Percentiles rank a stretch among this genome's conserved stretches.
phyloP scores from a whole-genome alignment of 2,113 vertebrate species.

The Gallinago media region DNA sequence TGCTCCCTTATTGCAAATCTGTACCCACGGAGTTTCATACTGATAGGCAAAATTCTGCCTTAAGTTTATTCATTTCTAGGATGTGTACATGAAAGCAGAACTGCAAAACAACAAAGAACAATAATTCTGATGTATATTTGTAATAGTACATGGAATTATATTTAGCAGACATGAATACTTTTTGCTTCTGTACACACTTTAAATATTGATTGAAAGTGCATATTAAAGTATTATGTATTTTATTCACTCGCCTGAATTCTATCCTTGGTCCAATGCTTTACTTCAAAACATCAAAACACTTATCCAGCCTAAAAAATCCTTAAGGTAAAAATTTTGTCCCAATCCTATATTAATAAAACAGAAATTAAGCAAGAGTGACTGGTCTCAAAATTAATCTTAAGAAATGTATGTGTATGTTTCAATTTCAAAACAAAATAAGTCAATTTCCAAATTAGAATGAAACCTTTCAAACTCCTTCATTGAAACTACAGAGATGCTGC shows the following conservation, averaged over 20 bases:
- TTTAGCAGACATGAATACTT: background rate
- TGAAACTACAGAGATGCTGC: background rate
- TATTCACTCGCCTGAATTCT: background rate
- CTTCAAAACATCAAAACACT: background rate
- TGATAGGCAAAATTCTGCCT: background rate
- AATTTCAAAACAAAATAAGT: background rate
- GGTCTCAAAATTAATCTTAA: background rate
- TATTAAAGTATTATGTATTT: background rate
- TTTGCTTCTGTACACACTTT: background rate
- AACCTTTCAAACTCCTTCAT: background rate
- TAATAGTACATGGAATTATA: background rate
- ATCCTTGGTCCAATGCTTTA: background rate
- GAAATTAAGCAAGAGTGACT: background rate
- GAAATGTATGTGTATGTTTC: background rate
- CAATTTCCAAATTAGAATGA: background rate
- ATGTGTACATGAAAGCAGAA: background rate
- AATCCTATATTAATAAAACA: background rate
- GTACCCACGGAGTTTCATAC: background rate
- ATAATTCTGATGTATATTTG: background rate
- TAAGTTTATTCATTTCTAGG: background rate
- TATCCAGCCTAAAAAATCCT: background rate
- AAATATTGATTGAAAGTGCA: background rate
- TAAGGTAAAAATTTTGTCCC: background rate
- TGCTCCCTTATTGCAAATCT: background rate
- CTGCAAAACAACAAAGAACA: background rate